phyloP scores from a whole-genome alignment of 2,888 invertebrate species.

The Dicyrtomina minuta region DNA sequence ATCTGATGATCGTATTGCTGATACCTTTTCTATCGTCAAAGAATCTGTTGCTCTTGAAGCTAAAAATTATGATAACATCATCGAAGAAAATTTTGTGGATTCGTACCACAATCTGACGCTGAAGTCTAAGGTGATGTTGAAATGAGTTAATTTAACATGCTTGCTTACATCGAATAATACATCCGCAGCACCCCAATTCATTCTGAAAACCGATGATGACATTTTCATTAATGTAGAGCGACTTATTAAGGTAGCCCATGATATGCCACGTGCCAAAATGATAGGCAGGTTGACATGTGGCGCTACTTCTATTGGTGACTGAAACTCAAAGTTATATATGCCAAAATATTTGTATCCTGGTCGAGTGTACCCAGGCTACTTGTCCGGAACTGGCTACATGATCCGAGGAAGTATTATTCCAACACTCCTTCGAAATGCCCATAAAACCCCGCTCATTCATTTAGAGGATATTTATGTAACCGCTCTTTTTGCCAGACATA shows the following conservation, averaged over 20 bases:
- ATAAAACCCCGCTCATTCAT: constrained; percentile 70
- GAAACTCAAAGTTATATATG: constrained; percentile 78
- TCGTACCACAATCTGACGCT: constrained; percentile 83
- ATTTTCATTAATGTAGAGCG: constrained; percentile 75
- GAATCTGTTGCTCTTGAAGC: constrained; percentile 67
- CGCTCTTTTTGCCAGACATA: constrained; percentile 53
- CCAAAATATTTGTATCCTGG: constrained; percentile 76
- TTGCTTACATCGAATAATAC: constrained; percentile 48
- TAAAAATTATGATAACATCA: constrained; percentile 70
- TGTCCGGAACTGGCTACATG: constrained; percentile 79
- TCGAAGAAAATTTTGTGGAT: constrained; percentile 80
- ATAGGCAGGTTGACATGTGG: constrained; percentile 74
- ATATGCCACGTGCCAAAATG: constrained; percentile 49
- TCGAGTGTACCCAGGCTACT: constrained; percentile 73
- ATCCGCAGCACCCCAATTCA: constrained; percentile 62
- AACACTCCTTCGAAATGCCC: constrained; percentile 67
- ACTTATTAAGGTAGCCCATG: constrained; percentile 48
- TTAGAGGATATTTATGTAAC: constrained; percentile 56
- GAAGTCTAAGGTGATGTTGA: constrained; percentile 80
- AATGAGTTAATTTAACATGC: constrained; percentile 74
- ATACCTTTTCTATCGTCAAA: constrained; percentile 34
- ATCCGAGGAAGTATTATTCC: constrained; percentile 69
- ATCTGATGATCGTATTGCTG: constrained; percentile 19
- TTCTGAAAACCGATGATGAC: constrained; percentile 84
- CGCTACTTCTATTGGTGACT: constrained; percentile 72